phyloP scores from a whole-genome alignment of 2,113 vertebrate genomes.

The Pedionomus torquatus region DNA sequence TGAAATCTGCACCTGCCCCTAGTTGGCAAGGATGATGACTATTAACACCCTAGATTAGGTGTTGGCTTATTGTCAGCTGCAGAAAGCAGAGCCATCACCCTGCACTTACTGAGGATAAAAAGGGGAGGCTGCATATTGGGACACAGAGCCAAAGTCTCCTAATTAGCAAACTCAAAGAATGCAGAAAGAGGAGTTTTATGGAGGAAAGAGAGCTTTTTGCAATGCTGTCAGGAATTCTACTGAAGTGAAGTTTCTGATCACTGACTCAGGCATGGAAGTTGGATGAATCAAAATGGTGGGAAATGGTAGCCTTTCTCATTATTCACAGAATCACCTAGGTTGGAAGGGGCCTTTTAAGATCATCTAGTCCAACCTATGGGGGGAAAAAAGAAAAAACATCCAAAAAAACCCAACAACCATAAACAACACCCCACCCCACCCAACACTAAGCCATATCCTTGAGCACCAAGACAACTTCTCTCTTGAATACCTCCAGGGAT shows the following conservation, averaged over 20 bases:
- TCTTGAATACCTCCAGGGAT: too few relatives aligned
- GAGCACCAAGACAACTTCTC: too few relatives aligned
- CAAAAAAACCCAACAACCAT: too few relatives aligned
- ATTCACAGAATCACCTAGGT: too few relatives aligned
- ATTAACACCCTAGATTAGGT: neutral
- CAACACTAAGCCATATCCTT: too few relatives aligned
- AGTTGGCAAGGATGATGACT: fast-evolving
- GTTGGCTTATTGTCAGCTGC: neutral
- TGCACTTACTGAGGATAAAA: neutral
- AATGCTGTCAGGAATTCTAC: neutral
- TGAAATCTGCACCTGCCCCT: neutral
- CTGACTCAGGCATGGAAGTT: fast-evolving
- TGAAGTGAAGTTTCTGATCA: neutral
- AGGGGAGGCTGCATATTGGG: neutral
- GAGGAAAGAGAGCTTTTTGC: neutral
- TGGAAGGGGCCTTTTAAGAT: too few relatives aligned
- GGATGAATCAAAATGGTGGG: neutral
- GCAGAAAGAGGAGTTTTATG: neutral
- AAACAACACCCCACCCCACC: too few relatives aligned
- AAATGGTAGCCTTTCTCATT: neutral
- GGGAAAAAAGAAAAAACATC: too few relatives aligned
- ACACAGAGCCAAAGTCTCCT: neutral
- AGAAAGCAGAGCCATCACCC: neutral
- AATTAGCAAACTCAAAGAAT: too few relatives aligned
- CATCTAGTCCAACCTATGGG: too few relatives aligned